phyloP scores from a whole-genome alignment of 1,140 invertebrate species.

The Sycophaga agraensis region DNA sequence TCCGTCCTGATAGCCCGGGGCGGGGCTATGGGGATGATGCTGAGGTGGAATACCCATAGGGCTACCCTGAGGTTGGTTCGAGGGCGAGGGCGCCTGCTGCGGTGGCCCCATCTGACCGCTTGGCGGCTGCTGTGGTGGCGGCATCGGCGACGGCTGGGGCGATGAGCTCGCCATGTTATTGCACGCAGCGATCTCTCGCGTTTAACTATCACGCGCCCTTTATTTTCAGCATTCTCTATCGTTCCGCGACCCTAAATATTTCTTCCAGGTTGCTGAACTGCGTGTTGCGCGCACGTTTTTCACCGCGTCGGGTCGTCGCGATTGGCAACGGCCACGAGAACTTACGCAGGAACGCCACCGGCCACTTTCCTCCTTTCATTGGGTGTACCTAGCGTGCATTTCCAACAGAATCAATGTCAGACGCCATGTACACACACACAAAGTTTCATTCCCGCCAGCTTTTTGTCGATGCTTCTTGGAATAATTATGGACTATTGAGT shows the following conservation, averaged over 20 bases:
- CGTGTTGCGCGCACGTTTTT: background rate
- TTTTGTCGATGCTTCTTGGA: background rate
- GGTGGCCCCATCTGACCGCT: conserved; percentile 70
- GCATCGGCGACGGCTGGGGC: conserved; percentile 81
- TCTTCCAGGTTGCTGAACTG: conserved; percentile 1
- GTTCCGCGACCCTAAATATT: background rate
- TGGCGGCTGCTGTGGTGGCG: conserved; percentile 74
- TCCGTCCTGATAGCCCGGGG: conserved; percentile 54
- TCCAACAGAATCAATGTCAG: conserved; percentile 23
- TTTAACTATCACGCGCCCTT: conserved; percentile 12
- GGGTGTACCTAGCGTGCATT: conserved; percentile 23
- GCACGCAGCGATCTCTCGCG: background rate
- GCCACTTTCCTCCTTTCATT: conserved; percentile 23
- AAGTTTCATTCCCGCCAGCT: conserved; percentile 4
- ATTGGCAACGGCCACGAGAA: conserved; percentile 3
- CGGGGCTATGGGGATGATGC: conserved; percentile 67
- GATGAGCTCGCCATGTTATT: conserved; percentile 74
- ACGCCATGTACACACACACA: conserved; percentile 25
- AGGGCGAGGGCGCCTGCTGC: conserved; percentile 75
- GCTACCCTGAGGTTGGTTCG: conserved; percentile 55
- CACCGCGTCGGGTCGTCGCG: conserved; percentile 1
- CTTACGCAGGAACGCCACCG: conserved; percentile 19
- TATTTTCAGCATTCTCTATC: conserved; percentile 13
- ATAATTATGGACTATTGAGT: background rate
- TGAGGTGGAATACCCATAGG: conserved; percentile 40